These are phyloP conservation scores for Ostrea edulis DNA, from an alignment of 1,140 invertebrate genomes.

Conservation along the genomic window DNA sequence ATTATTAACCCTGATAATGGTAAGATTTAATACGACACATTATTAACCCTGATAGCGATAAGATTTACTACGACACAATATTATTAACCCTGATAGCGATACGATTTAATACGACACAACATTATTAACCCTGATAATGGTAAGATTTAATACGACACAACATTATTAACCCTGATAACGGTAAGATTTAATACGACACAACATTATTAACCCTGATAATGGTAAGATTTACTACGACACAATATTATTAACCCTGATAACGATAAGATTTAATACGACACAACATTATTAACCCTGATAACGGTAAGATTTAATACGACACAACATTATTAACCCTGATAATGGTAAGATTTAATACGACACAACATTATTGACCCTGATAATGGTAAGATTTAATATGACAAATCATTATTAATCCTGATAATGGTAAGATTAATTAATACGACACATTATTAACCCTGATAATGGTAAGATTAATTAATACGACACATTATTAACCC, in stretches of 20 bases:
- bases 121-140: no score
- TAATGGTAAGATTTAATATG: conserved; percentile 90
- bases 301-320: conserved; percentile 90
- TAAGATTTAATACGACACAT: conserved; percentile 88
- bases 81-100: conserved; percentile 94
- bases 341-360: conserved; percentile 90
- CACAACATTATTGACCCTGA: conserved; percentile 93
- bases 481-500: conserved; percentile 92
- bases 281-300: conserved; percentile 89
- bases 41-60: conserved; percentile 93
- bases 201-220: conserved; percentile 92
- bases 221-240: conserved; percentile 80
- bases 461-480: conserved; percentile 91
- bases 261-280: no score
- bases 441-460: conserved; percentile 91
- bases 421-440: conserved; percentile 90
- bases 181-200: conserved; percentile 90
- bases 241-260: no score
- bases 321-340: conserved; percentile 92
- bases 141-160: no score
- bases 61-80: conserved; percentile 90
- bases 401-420: conserved; percentile 92
- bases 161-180: conserved; percentile 91
- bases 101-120: conserved; percentile 11
- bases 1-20: no score